Evolutionary conservation across 2,113 vertebrate genomes (phyloP).

Genomic region (Beaufortia kweichowensis): DNA sequence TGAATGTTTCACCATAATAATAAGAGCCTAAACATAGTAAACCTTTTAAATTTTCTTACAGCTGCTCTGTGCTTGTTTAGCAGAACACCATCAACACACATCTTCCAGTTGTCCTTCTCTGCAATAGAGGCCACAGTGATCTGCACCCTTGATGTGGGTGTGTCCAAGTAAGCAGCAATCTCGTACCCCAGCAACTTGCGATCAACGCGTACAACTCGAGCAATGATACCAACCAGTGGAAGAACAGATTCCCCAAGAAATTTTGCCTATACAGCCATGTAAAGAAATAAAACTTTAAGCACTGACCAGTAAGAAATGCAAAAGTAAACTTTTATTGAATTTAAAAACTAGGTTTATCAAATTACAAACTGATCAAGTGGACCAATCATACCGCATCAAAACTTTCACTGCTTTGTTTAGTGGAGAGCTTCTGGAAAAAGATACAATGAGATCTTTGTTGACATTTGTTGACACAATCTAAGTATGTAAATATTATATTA

Average conservation of each 20-base stretch:
- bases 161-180: conserved; percentile 67
- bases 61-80: conserved; percentile 72
- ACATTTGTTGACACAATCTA: too few relatives aligned
- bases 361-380: neutral
- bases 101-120: conserved; percentile 72
- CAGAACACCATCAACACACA: conserved; percentile 74
- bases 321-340: neutral
- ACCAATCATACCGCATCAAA: neutral
- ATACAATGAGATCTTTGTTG: too few relatives aligned
- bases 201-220: conserved; percentile 68
- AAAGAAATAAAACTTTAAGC: neutral
- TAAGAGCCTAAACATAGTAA: neutral
- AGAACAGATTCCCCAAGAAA: conserved; percentile 66
- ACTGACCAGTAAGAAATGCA: neutral
- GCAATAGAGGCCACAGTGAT: conserved; percentile 72
- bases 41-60: conserved; percentile 65
- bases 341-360: too few relatives aligned
- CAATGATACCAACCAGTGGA: conserved; percentile 68
- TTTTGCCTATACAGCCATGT: conserved; percentile 59
- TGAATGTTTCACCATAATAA: neutral
- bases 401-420: neutral
- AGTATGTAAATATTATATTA: too few relatives aligned
- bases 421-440: neutral
- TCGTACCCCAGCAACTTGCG: conserved; percentile 71
- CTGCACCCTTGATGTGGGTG: conserved; percentile 66